Conservation (phyloP, 1,140 invertebrate genomes). For the Penaeus vannamei region DNA sequence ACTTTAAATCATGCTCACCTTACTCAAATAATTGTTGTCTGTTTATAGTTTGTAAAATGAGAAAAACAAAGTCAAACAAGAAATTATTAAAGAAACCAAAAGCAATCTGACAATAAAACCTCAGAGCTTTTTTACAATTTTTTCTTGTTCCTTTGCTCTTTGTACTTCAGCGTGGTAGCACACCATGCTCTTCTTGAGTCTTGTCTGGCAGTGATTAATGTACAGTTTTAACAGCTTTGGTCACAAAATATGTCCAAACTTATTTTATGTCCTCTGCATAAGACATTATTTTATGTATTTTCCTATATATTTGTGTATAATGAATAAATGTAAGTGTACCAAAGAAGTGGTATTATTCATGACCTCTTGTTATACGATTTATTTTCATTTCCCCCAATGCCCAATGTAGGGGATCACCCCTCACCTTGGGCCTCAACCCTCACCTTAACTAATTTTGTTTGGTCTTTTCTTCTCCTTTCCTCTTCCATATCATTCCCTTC, state of each 20-base stretch:
- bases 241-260: constrained; percentile 63
- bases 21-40: background rate
- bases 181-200: constrained; percentile 37
- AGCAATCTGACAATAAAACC: background rate
- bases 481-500: too few species aligned
- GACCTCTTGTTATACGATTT: too few species aligned
- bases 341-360: background rate
- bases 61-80: background rate
- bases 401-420: too few species aligned
- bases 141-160: constrained; percentile 39
- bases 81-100: constrained; percentile 1
- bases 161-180: constrained; percentile 40
- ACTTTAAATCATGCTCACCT: too few species aligned
- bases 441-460: too few species aligned
- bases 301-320: constrained; percentile 67
- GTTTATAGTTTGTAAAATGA: background rate
- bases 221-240: constrained; percentile 60
- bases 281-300: constrained; percentile 67
- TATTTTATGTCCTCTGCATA: constrained; percentile 64
- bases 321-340: constrained; percentile 66
- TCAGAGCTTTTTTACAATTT: constrained; percentile 46
- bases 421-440: too few species aligned
- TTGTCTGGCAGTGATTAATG: constrained; percentile 46
- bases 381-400: too few species aligned
- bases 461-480: too few species aligned